phyloP scores from a whole-genome alignment of 2,888 invertebrate species.

The Drosophila neotestacea region DNA sequence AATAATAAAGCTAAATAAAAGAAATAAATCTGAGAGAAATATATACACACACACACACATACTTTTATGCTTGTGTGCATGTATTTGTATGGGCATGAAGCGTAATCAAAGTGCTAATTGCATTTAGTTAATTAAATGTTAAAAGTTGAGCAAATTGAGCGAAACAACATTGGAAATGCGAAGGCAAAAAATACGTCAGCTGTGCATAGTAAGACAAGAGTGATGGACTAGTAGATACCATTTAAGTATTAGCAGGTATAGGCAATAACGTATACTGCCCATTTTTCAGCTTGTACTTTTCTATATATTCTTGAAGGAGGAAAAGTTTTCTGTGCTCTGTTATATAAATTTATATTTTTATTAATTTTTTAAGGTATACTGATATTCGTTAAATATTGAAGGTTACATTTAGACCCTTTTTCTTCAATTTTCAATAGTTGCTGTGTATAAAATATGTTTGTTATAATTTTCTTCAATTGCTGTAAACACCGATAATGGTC shows the following conservation, averaged over 20 bases:
- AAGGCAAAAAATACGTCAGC: slow-evolving; percentile 23
- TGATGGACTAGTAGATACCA: slow-evolving; percentile 9
- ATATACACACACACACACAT: background rate
- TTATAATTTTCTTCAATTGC: too few species aligned
- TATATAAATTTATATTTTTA: too few species aligned
- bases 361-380: too few species aligned
- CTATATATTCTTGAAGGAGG: too few species aligned
- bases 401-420: too few species aligned
- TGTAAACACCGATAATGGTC: too few species aligned
- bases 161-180: slow-evolving; percentile 48
- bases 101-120: slow-evolving; percentile 70
- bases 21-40: slow-evolving; percentile 15
- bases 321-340: too few species aligned
- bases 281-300: too few species aligned
- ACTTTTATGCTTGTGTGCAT: slow-evolving; percentile 14
- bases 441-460: background rate
- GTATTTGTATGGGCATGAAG: slow-evolving; percentile 57
- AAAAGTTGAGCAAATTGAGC: slow-evolving; percentile 71
- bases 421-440: background rate
- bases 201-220: background rate
- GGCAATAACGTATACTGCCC: too few species aligned
- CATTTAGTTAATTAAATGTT: slow-evolving; percentile 71
- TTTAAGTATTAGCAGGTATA: background rate
- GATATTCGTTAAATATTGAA: too few species aligned
- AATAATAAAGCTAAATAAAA: slow-evolving; percentile 46